These are phyloP conservation scores for Theonella swinhoei DNA, from an alignment of 37 sponge, comb jelly and placozoan genomes.

Conservation along the genomic window DNA sequence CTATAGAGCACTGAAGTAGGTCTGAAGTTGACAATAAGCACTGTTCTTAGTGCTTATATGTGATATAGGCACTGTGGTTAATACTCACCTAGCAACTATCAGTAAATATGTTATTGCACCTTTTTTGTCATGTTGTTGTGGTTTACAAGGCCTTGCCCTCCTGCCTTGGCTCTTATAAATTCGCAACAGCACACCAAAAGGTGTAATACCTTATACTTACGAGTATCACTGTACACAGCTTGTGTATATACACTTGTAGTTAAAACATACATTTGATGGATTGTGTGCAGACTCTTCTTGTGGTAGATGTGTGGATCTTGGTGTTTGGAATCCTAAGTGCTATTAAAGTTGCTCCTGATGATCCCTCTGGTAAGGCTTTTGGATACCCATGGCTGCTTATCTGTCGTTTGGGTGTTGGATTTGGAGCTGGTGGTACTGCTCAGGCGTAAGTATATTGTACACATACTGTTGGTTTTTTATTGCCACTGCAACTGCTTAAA, in stretches of 20 bases:
- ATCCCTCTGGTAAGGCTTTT: constrained; percentile 7
- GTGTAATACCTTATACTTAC: neutral
- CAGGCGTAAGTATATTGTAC: constrained; percentile 47
- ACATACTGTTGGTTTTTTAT: too few species aligned
- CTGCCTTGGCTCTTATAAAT: too few species aligned
- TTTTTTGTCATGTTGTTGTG: neutral
- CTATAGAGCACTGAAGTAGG: too few species aligned
- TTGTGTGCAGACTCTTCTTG: constrained; percentile 4
- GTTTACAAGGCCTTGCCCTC: too few species aligned
- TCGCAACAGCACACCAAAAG: too few species aligned
- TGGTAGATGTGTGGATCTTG: constrained; percentile 36
- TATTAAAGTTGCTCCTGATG: constrained; percentile 13
- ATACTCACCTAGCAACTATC: constrained; percentile 56
- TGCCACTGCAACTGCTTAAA: too few species aligned
- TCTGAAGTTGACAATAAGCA: constrained; percentile 32
- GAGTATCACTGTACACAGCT: too few species aligned
- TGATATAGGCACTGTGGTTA: constrained; percentile 54
- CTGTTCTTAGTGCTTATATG: constrained; percentile 34
- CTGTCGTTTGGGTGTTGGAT: constrained; percentile 50
- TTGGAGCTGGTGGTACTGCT: constrained; percentile 43
- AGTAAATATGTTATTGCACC: constrained; percentile 37
- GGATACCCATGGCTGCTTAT: constrained; percentile 42
- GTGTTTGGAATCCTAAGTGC: constrained; percentile 54
- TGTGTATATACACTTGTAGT: neutral
- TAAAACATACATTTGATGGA: constrained; percentile 12